Evolutionary conservation across 2,888 invertebrate genomes (phyloP).

Genomic region (Pseudanteris insignis): DNA sequence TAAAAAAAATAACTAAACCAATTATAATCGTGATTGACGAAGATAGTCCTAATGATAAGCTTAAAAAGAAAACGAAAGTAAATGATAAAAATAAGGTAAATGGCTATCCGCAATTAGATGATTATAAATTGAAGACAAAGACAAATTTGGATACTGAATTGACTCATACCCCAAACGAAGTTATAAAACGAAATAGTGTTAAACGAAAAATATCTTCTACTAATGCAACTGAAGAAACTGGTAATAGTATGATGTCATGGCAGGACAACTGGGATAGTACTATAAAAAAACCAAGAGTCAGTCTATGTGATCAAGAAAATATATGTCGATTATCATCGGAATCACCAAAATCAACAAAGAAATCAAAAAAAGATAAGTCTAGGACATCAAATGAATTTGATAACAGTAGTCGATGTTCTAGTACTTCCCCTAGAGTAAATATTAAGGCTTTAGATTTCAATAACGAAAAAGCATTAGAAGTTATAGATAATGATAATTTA

Average conservation of each 20-base stretch:
- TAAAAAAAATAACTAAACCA: too few relatives aligned
- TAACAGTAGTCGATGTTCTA: neutral
- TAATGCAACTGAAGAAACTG: slow-evolving; percentile 5
- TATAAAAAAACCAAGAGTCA: slow-evolving; percentile 13
- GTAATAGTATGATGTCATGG: slow-evolving; percentile 16
- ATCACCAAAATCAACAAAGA: slow-evolving; percentile 1
- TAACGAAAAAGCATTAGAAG: neutral
- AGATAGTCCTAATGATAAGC: neutral
- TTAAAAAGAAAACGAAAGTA: neutral
- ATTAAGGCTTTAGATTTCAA: too few relatives aligned
- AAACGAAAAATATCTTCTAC: slow-evolving; percentile 15
- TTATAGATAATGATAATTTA: slow-evolving; percentile 1
- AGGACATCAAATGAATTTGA: slow-evolving; percentile 16
- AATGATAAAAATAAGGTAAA: neutral
- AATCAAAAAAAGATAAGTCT: slow-evolving; percentile 6
- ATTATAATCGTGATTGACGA: too few relatives aligned
- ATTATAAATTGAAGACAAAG: slow-evolving; percentile 1
- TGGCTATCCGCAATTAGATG: neutral
- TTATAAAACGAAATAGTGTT: neutral
- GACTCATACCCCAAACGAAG: neutral
- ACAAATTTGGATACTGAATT: neutral
- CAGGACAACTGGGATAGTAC: slow-evolving; percentile 24
- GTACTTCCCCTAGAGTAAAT: slow-evolving; percentile 8
- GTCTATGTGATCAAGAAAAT: slow-evolving; percentile 28
- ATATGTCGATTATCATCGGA: neutral